phyloP scores from a whole-genome alignment of 2,888 invertebrate genomes.

The Platypus cylindrus region DNA sequence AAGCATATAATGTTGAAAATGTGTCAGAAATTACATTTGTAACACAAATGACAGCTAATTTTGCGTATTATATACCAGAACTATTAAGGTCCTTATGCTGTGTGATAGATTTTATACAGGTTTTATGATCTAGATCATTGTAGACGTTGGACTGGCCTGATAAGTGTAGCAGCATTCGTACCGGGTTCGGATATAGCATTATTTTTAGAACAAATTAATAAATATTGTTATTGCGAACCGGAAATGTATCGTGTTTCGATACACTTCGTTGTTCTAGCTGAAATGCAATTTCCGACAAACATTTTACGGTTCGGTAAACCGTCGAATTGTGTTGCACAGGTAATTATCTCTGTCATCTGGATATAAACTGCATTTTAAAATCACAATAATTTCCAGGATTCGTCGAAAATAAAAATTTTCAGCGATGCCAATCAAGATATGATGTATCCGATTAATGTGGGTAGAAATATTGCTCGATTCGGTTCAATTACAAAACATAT shows the following conservation, averaged over 20 bases:
- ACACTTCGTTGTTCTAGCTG: slow-evolving; percentile 55
- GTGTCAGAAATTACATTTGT: slow-evolving; percentile 53
- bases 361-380: too few species aligned
- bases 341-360: too few species aligned
- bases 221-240: slow-evolving; percentile 52
- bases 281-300: too few species aligned
- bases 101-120: too few species aligned
- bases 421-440: slow-evolving; percentile 30
- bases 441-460: slow-evolving; percentile 60
- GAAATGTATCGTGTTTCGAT: slow-evolving; percentile 57
- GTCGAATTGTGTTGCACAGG: too few species aligned
- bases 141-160: slow-evolving; percentile 52
- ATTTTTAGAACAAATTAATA: slow-evolving; percentile 46
- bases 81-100: slow-evolving; percentile 45
- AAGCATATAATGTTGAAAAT: slow-evolving; percentile 32
- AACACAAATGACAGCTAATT: slow-evolving; percentile 61
- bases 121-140: too few species aligned
- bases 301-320: too few species aligned
- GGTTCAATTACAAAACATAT: slow-evolving; percentile 49
- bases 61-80: slow-evolving; percentile 53
- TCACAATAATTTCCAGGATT: slow-evolving; percentile 19
- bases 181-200: slow-evolving; percentile 51
- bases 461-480: slow-evolving; percentile 55
- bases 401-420: slow-evolving; percentile 37
- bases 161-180: slow-evolving; percentile 56